A percentile compares a stretch with the other conserved stretches of the same genome.
phyloP scores from a whole-genome alignment of 2,113 vertebrate genomes.

The Eptatretus burgeri region DNA sequence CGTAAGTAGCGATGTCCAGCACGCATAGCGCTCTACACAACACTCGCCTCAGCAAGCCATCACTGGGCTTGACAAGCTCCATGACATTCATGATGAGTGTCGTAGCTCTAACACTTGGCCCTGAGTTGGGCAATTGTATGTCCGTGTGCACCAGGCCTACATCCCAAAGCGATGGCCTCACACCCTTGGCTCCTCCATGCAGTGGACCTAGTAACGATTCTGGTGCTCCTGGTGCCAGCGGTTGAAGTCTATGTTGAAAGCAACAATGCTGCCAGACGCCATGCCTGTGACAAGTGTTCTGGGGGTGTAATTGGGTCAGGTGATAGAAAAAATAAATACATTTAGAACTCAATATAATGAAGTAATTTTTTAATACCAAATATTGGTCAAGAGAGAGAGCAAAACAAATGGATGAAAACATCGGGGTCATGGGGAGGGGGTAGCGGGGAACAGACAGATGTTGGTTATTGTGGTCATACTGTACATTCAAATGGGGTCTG shows the following conservation, averaged over 20 bases:
- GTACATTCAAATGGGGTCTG: too few species aligned
- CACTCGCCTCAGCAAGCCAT: not conserved
- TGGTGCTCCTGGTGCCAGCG: constrained; percentile 95
- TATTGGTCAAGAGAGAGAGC: too few species aligned
- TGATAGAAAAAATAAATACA: not conserved
- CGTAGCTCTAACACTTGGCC: not conserved
- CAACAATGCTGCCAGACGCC: constrained; percentile 91
- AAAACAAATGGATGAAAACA: too few species aligned
- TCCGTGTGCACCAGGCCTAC: not conserved
- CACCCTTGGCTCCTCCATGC: not conserved
- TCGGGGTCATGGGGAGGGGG: too few species aligned
- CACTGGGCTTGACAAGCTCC: not conserved
- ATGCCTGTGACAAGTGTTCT: constrained; percentile 94
- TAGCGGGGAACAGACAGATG: too few species aligned
- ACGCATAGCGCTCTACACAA: not conserved
- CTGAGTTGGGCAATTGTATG: not conserved
- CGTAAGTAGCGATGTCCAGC: not conserved
- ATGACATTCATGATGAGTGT: not conserved
- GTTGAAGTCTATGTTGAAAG: constrained; percentile 97
- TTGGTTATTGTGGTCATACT: too few species aligned
- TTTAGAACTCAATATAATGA: not conserved
- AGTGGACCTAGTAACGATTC: constrained; percentile 56
- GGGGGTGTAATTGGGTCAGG: constrained; percentile 13
- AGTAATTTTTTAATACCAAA: too few species aligned
- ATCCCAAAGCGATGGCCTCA: too few species aligned